Evolutionary conservation across 1,140 invertebrate species (phyloP).

Genomic region (Musca domestica): DNA sequence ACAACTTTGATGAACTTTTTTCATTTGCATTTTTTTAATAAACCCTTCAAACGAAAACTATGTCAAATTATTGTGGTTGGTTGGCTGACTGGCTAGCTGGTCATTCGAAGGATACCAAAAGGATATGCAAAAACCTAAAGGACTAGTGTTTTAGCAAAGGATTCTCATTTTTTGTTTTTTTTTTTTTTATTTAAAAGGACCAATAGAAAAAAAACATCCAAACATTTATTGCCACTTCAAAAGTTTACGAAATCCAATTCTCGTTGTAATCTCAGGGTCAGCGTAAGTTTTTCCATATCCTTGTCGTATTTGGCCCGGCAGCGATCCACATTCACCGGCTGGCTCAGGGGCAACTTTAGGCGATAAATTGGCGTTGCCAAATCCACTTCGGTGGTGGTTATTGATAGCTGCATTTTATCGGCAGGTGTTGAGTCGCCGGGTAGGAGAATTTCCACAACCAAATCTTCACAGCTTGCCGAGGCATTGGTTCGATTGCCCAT

Average conservation of each 20-base stretch:
- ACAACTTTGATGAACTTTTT: too few relatives aligned
- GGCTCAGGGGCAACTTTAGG: constrained; percentile 72
- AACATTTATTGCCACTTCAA: too few relatives aligned
- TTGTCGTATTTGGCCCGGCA: constrained; percentile 77
- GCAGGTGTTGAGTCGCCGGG: constrained; percentile 70
- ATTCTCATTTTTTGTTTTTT: too few relatives aligned
- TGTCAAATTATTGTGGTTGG: too few relatives aligned
- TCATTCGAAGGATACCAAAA: too few relatives aligned
- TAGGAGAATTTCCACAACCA: constrained; percentile 72
- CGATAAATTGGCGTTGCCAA: constrained; percentile 63
- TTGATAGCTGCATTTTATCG: constrained; percentile 64
- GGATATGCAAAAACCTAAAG: too few relatives aligned
- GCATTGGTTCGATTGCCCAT: constrained; percentile 80
- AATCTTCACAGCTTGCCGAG: constrained; percentile 81
- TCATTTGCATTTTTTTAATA: too few relatives aligned
- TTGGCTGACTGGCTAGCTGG: too few relatives aligned
- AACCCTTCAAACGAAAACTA: too few relatives aligned
- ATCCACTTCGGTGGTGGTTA: constrained; percentile 69
- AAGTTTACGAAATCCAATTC: constrained; percentile 84
- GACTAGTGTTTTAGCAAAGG: too few relatives aligned
- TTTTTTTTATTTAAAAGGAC: too few relatives aligned
- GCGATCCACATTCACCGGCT: constrained; percentile 73
- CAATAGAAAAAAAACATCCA: too few relatives aligned
- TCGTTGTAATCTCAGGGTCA: constrained; percentile 68
- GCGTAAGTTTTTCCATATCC: constrained; percentile 63